Evolutionary conservation across 2,888 invertebrate species (phyloP), one percentile per base, ranked within the genome.

Genomic region (Protula sp.): DNA sequence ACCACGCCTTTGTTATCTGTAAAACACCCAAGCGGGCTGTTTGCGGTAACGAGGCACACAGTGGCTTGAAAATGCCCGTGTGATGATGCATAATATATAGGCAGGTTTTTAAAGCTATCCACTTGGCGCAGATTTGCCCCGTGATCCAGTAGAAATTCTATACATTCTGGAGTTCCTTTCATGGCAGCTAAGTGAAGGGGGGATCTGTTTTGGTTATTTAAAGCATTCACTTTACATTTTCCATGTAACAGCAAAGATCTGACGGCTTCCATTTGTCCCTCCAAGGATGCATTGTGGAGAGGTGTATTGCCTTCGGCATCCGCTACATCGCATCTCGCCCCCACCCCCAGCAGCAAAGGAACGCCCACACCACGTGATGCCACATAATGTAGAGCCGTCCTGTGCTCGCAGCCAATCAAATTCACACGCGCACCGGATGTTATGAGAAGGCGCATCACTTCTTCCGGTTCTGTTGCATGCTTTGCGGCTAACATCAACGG

Each of bases 281-380:
- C 55, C 24, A n/a, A 22, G 2, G 66, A 61, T 0, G 60, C 66
- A 9, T 54, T 47, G 66, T 79, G 79, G 19, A 80, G 68, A 9
- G 79, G 74, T 3, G 75, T 77, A 65, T 79, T 78, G 19, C 77
- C 76, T 53, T 77, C 78, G 1, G 66, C 58, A 61, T 80, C 80
- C 30, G 69, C 70, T 1, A 68, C 68, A 58, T 75, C 71, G 5
- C 75, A 68, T 30, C 70, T 64, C n/a, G 78, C 76, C 26, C 77
- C 78, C 24, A 72, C 71, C 22, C 75, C 76, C n/a, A 79, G 47
- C 58, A 80, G 60, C 5, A 70, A 54, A 14, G n/a, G 30, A 24
- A 62, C 54, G 22, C 60, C 58, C 5, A 59, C 27, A 2, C 65
- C 64, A 14, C 65, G 31, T 24, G 29, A 14, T 14, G 64, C 60